Evolutionary conservation across 2,888 invertebrate species (phyloP), one percentile per base, ranked within the genome.

Genomic region (Pediacus dermestoides): DNA sequence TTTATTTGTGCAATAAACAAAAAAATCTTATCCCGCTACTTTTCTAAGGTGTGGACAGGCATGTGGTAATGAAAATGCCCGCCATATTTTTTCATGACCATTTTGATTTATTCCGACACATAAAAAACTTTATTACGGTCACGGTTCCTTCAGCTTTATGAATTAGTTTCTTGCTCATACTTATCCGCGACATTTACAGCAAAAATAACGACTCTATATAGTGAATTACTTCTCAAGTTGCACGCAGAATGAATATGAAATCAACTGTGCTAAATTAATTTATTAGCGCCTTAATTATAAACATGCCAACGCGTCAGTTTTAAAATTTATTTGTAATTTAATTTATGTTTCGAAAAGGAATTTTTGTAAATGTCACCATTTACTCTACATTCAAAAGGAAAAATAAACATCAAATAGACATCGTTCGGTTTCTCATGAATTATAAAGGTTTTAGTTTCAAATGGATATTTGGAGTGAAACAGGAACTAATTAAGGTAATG

Each of bases 61-160:
- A 32, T 44, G 23, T 21, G 12, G 46, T 48, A 48, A 50, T 48
- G 50, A 44, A 50, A 47, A 46, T 40, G 42, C 25, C 44, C 35
- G 34, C 40, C 40, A 44, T 50, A 54, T 53, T 51, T 55, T 53
- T 51, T 53, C 51, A 54, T 46, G 49, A 44, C 47, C 52, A 43
- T 48, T 53, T 46, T 57, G 57, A 58, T 60, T 56, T 58, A 57
- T 58, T 52, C 42, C 39, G 40, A 21, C 38, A 44, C 53, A 53
- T 57, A 58, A 57, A 46, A 55, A 57, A 55, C 47, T 60, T 58
- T 60, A 59, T 55, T 57, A 57, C 52, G 53, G 55, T 56, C 55
- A 50, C 48, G 52, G 51, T 52, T 52, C 45, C 43, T 49, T 48
- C 47, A 48, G 48, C 52, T 55, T 57, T 55, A 52, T 52, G 55